These are phyloP conservation scores for Ciconia nigra DNA, from an alignment of 2,797 vertebrate species.

Conservation along the genomic window DNA sequence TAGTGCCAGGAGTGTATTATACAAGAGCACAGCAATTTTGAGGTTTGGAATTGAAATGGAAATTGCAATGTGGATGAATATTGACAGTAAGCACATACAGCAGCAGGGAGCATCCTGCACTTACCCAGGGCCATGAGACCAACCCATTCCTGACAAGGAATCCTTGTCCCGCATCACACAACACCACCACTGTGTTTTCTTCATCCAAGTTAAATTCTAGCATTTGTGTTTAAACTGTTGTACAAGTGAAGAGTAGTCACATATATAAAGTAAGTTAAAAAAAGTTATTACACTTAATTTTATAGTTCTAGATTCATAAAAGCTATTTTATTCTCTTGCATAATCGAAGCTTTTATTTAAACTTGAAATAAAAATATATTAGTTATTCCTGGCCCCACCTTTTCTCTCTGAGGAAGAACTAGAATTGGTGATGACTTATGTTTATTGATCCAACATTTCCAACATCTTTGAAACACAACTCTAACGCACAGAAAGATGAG, in stretches of 20 bases:
- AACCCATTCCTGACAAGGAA: neutral
- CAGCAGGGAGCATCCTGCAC: neutral
- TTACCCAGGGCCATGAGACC: neutral
- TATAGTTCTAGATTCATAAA: slow-evolving; percentile 27
- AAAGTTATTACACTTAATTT: slow-evolving; percentile 42
- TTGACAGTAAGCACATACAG: slow-evolving; percentile 16
- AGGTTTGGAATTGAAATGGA: slow-evolving; percentile 56
- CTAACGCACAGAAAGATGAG: neutral
- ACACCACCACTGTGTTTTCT: neutral
- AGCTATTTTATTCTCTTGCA: slow-evolving; percentile 18
- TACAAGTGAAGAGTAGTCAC: neutral
- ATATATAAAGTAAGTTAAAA: neutral
- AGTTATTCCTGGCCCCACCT: neutral
- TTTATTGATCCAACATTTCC: neutral
- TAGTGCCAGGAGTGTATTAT: slow-evolving; percentile 47
- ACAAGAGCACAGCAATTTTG: slow-evolving; percentile 51
- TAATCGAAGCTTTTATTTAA: slow-evolving; percentile 6
- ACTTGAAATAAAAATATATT: neutral
- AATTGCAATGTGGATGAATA: slow-evolving; percentile 24
- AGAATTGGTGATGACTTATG: neutral
- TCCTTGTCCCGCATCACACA: neutral
- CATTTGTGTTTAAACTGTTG: slow-evolving; percentile 5
- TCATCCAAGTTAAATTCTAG: slow-evolving; percentile 46
- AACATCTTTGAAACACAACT: neutral
- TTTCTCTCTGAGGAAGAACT: neutral